Percentiles rank a stretch among this genome's conserved stretches.
These are phyloP conservation scores for Nomada ferruginata DNA, from an alignment of 2,888 invertebrate genomes.

Conservation along the genomic window DNA sequence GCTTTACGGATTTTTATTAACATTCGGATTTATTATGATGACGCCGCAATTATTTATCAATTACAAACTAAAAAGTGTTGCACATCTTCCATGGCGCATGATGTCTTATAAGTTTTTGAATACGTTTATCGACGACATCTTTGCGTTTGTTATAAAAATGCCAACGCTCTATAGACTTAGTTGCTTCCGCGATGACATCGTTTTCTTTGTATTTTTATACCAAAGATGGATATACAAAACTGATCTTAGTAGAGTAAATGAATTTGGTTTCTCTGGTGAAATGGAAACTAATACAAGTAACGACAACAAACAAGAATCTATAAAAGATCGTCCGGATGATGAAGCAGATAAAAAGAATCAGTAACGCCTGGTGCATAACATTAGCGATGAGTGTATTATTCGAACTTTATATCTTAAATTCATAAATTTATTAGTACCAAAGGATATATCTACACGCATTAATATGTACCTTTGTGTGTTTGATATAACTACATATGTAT, in stretches of 20 bases:
- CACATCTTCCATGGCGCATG: slow-evolving; percentile 99
- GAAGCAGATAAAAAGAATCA: slow-evolving; percentile 75
- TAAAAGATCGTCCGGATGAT: slow-evolving; percentile 62
- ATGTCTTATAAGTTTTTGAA: slow-evolving; percentile 99
- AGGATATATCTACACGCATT: slow-evolving; percentile 64
- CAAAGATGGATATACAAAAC: slow-evolving; percentile 99
- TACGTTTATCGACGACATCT: slow-evolving; percentile 99
- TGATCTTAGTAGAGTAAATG: slow-evolving; percentile 97
- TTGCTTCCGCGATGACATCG: slow-evolving; percentile 99
- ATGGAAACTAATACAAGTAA: slow-evolving; percentile 87
- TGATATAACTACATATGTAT: slow-evolving; percentile 56
- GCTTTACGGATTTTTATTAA: slow-evolving; percentile 98
- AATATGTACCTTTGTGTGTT: slow-evolving; percentile 51
- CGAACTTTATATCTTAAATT: slow-evolving; percentile 64
- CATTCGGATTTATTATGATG: slow-evolving; percentile 99
- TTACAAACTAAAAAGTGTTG: slow-evolving; percentile 99
- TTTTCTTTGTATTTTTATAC: slow-evolving; percentile 99
- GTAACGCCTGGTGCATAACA: slow-evolving; percentile 67
- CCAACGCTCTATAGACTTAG: slow-evolving; percentile 99
- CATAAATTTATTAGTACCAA: slow-evolving; percentile 68
- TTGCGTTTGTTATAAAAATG: slow-evolving; percentile 99
- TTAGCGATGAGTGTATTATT: slow-evolving; percentile 62
- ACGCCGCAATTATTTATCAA: slow-evolving; percentile 99
- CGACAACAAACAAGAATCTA: slow-evolving; percentile 65
- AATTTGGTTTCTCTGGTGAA: slow-evolving; percentile 98